A percentile compares a stretch with the other conserved stretches of the same genome.
Evolutionary conservation across 2,888 invertebrate genomes (phyloP).

Genomic region (Neria commutata): DNA sequence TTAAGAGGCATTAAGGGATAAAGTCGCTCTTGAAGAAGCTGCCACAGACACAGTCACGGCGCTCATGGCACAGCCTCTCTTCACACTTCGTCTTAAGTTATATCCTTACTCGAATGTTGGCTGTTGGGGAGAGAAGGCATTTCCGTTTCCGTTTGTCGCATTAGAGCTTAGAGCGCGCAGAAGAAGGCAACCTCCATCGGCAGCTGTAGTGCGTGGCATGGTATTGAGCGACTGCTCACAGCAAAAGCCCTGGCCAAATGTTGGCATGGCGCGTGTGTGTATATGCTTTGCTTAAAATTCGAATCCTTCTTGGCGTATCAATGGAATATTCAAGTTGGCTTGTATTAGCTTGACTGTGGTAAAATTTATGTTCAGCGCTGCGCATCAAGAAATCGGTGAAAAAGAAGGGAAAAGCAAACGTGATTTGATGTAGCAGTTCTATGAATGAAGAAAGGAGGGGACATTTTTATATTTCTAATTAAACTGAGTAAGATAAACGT

Average conservation of each 20-base stretch:
- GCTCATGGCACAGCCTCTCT: neutral
- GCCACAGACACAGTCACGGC: neutral
- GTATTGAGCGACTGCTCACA: too few species aligned
- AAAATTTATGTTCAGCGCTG: neutral
- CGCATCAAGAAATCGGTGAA: too few species aligned
- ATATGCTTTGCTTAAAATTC: neutral
- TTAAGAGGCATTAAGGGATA: constrained; percentile 41
- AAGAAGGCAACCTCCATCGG: neutral
- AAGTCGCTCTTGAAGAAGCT: constrained; percentile 30
- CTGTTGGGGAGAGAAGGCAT: constrained; percentile 1
- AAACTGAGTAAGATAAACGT: too few species aligned
- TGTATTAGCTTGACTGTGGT: neutral
- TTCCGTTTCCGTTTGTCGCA: constrained; percentile 10
- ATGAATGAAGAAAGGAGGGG: too few species aligned
- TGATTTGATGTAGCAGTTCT: too few species aligned
- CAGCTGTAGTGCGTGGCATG: neutral
- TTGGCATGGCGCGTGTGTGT: neutral
- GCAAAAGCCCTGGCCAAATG: neutral
- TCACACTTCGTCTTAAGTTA: neutral
- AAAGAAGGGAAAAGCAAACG: too few species aligned
- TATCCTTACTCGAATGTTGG: neutral
- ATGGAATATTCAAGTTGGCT: neutral
- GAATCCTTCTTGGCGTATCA: neutral
- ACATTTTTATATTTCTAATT: too few species aligned
- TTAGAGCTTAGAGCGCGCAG: neutral